A percentile compares a stretch with the other conserved stretches of the same genome.
Evolutionary conservation across 2,888 invertebrate genomes (phyloP).

Genomic region (Linnaemya vulpina): DNA sequence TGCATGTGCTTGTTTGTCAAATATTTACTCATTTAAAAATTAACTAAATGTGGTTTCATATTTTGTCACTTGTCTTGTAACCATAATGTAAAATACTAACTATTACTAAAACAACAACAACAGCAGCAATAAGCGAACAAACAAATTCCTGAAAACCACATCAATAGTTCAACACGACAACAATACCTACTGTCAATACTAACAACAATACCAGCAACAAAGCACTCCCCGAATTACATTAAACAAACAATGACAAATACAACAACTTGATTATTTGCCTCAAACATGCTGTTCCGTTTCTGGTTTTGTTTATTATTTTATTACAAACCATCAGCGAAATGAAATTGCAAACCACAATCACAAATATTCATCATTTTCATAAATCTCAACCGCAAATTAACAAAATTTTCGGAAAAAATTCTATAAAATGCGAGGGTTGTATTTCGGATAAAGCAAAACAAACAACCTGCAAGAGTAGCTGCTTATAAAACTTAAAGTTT

Average conservation of each 20-base stretch:
- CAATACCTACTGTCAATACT: slow-evolving; percentile 36
- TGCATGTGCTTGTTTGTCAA: not conserved
- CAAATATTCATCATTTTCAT: slow-evolving; percentile 63
- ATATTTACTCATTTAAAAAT: slow-evolving; percentile 48
- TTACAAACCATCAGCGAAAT: slow-evolving; percentile 49
- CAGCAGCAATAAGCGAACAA: not conserved
- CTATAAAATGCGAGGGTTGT: not conserved
- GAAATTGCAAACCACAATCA: slow-evolving; percentile 59
- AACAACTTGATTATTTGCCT: slow-evolving; percentile 41
- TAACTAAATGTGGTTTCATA: slow-evolving; percentile 63
- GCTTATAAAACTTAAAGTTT: no score
- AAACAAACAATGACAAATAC: not conserved
- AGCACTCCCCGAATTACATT: not conserved
- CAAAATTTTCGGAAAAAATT: slow-evolving; percentile 33
- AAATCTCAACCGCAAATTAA: slow-evolving; percentile 63
- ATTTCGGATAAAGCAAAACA: no score
- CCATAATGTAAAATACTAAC: slow-evolving; percentile 36
- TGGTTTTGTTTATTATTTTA: slow-evolving; percentile 56
- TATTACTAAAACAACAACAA: slow-evolving; percentile 28
- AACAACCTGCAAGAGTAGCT: no score
- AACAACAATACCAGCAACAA: slow-evolving; percentile 15
- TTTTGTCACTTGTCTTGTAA: slow-evolving; percentile 53
- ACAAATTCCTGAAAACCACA: slow-evolving; percentile 54
- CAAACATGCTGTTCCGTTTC: not conserved
- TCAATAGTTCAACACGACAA: slow-evolving; percentile 61